Percentiles rank a stretch among this genome's conserved stretches.
Conservation (phyloP, 2,113 vertebrate genomes). For the Chlamydotis undulata region DNA sequence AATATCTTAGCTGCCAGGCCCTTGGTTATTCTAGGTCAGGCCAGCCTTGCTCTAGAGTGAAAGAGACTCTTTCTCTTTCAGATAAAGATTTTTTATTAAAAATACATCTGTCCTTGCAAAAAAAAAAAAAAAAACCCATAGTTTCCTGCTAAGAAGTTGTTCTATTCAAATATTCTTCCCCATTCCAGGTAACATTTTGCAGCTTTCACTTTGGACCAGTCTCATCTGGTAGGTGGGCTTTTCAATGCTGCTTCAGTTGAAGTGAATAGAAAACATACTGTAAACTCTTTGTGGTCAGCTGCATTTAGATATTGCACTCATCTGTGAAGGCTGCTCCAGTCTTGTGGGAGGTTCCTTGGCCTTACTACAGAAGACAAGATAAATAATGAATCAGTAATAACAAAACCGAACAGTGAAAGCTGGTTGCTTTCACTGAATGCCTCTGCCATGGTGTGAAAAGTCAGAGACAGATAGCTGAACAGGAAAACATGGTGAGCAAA, state of each 20-base stretch:
- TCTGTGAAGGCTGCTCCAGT: not conserved
- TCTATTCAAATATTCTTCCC: not conserved
- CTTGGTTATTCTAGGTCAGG: not conserved
- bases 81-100: not conserved
- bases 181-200: not conserved
- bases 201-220: not conserved
- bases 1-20: not conserved
- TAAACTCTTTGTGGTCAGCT: not conserved
- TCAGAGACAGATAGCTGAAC: not conserved
- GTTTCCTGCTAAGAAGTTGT: not conserved
- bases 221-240: not conserved
- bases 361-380: not conserved
- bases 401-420: not conserved
- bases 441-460: not conserved
- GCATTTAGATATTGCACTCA: not conserved
- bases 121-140: not conserved
- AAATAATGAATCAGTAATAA: not conserved
- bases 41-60: not conserved
- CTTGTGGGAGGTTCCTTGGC: not conserved
- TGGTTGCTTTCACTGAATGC: not conserved
- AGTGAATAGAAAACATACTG: not conserved
- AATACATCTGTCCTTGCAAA: not conserved
- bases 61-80: not conserved
- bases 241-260: not conserved
- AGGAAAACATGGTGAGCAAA: not conserved